Evolutionary conservation across 2,113 vertebrate genomes (phyloP).

Genomic region (Hemicordylus capensis): DNA sequence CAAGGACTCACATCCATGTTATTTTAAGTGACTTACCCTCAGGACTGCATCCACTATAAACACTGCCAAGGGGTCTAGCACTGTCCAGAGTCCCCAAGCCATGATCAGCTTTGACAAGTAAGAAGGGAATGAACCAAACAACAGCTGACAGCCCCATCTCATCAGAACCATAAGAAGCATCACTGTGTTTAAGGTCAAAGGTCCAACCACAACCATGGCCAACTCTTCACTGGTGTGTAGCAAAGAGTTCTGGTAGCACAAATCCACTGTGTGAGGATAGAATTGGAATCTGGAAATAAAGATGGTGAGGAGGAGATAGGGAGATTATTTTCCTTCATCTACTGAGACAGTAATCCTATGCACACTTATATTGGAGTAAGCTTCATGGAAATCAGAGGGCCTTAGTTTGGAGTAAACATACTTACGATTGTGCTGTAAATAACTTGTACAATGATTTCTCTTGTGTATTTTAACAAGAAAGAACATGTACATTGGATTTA

Average conservation of each 20-base stretch:
- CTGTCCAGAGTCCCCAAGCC: constrained; percentile 92
- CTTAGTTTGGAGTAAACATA: too few species aligned
- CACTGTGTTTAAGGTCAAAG: constrained; percentile 86
- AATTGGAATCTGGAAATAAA: constrained; percentile 81
- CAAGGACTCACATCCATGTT: constrained; percentile 83
- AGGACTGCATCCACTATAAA: constrained; percentile 92
- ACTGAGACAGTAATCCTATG: too few species aligned
- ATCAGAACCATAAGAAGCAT: constrained; percentile 89
- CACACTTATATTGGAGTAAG: too few species aligned
- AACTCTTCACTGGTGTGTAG: constrained; percentile 86
- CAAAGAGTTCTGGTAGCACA: constrained; percentile 90
- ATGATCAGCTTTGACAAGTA: constrained; percentile 98
- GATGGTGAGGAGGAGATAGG: background rate
- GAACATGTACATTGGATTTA: background rate
- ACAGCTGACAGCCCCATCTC: constrained; percentile 94
- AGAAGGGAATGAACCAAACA: constrained; percentile 90
- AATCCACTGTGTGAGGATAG: constrained; percentile 85
- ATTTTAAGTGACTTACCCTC: constrained; percentile 98
- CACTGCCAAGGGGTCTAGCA: constrained; percentile 93
- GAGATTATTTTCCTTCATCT: background rate
- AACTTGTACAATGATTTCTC: background rate
- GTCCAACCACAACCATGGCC: constrained; percentile 86
- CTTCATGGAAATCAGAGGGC: too few species aligned
- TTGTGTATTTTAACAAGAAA: background rate
- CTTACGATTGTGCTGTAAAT: background rate